Conservation (phyloP, 2,797 vertebrate species). For the Buceros bicornis region DNA sequence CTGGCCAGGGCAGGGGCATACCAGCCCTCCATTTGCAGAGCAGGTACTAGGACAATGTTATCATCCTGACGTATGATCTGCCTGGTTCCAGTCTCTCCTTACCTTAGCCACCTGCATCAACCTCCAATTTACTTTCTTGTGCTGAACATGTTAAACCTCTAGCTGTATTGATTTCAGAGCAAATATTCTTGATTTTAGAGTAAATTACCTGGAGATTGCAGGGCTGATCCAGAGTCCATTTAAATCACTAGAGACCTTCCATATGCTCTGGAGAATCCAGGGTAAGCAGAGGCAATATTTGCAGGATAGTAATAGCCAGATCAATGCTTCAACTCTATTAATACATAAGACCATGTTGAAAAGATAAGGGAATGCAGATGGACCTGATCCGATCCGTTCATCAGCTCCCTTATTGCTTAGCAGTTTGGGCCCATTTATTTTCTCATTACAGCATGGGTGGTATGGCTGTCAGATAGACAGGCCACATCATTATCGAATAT, state of each 20-base stretch:
- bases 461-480: neutral
- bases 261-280: neutral
- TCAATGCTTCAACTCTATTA: neutral
- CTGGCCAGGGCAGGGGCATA: neutral
- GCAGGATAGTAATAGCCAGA: neutral
- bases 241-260: neutral
- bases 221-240: neutral
- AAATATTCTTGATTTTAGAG: conserved; percentile 19
- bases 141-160: neutral
- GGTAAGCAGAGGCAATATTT: neutral
- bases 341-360: neutral
- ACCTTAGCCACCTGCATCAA: neutral
- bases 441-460: neutral
- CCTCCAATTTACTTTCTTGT: neutral
- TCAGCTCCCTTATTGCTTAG: neutral
- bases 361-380: neutral
- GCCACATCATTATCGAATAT: neutral
- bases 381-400: neutral
- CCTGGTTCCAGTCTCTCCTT: neutral
- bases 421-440: neutral
- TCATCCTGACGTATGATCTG: fast-evolving
- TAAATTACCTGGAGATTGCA: neutral
- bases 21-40: neutral
- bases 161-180: conserved; percentile 16
- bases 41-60: neutral